These are phyloP conservation scores for Teleopsis dalmanni DNA, from an alignment of 1,140 invertebrate species.

Conservation along the genomic window DNA sequence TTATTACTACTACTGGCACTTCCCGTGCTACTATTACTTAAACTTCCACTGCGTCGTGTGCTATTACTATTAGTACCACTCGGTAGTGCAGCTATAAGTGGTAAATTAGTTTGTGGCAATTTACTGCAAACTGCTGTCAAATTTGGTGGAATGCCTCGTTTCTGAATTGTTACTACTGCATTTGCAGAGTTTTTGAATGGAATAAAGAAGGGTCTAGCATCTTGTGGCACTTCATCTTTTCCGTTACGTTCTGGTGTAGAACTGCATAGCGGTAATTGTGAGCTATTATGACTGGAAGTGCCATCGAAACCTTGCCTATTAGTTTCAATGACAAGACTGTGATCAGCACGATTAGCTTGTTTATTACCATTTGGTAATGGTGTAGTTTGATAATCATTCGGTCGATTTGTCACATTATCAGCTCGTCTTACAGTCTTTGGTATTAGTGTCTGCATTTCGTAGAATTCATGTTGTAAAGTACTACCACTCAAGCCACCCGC, in stretches of 20 bases:
- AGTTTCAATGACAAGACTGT: background rate
- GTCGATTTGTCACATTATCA: constrained; percentile 22
- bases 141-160: constrained; percentile 15
- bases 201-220: constrained; percentile 33
- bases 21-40: constrained; percentile 20
- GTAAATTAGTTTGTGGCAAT: constrained; percentile 6
- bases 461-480: constrained; percentile 36
- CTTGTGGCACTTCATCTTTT: constrained; percentile 21
- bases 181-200: constrained; percentile 34
- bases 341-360: constrained; percentile 12
- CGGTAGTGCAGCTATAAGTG: constrained; percentile 21
- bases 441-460: constrained; percentile 42
- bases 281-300: constrained; percentile 28
- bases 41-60: constrained; percentile 17
- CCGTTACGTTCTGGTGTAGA: constrained; percentile 28
- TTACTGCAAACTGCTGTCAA: background rate
- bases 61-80: constrained; percentile 23
- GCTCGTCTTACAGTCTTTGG: constrained; percentile 16
- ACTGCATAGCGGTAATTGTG: constrained; percentile 29
- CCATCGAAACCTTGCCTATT: background rate
- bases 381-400: constrained; percentile 32
- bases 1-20: constrained; percentile 23
- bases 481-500: constrained; percentile 33
- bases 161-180: constrained; percentile 26
- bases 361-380: constrained; percentile 29